These are phyloP conservation scores for Silurus glanis DNA, from an alignment of 2,113 vertebrate species.

Conservation along the genomic window DNA sequence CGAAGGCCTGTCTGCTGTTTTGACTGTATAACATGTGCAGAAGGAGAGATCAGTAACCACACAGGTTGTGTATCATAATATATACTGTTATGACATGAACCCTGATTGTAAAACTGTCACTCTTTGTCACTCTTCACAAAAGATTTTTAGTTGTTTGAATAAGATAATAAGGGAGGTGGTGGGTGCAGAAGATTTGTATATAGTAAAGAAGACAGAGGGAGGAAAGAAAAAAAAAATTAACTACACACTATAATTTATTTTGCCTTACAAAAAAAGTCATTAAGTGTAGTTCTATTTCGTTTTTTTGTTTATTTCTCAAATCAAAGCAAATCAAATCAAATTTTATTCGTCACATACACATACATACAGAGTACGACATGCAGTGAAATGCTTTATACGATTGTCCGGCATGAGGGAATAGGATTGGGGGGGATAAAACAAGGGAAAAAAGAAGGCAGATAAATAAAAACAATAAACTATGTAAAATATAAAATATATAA, in stretches of 20 bases:
- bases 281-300: background rate
- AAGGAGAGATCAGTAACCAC: conserved; percentile 71
- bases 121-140: background rate
- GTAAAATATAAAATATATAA: too few relatives aligned
- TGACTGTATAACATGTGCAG: conserved; percentile 67
- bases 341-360: too few relatives aligned
- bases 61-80: conserved; percentile 59
- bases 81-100: background rate
- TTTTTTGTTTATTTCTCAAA: too few relatives aligned
- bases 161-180: background rate
- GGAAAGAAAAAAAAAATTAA: background rate
- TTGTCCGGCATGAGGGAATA: too few relatives aligned
- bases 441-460: too few relatives aligned
- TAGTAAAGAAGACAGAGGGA: background rate
- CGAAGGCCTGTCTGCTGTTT: conserved; percentile 68
- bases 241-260: background rate
- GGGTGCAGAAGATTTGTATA: background rate
- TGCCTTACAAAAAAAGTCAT: background rate
- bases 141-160: background rate
- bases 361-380: too few relatives aligned
- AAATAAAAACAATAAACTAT: too few relatives aligned
- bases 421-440: too few relatives aligned
- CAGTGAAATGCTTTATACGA: too few relatives aligned
- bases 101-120: background rate
- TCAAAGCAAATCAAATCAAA: too few relatives aligned